These are phyloP conservation scores for Butastur rufipennis DNA, from an alignment of 2,113 vertebrate species.

Conservation along the genomic window DNA sequence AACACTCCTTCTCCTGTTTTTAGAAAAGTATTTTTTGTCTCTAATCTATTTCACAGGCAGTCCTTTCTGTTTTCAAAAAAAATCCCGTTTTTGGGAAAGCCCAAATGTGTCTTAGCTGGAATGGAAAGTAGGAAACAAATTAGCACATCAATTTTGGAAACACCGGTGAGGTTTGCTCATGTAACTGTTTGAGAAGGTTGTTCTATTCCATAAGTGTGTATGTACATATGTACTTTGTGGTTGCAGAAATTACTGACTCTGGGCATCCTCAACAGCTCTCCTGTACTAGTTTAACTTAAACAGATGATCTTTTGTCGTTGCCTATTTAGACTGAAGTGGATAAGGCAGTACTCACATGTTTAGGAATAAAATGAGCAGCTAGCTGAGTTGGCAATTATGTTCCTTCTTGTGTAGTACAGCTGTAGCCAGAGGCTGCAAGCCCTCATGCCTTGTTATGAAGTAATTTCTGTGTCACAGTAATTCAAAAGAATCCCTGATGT, in stretches of 20 bases:
- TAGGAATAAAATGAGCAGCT: neutral
- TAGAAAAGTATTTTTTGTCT: neutral
- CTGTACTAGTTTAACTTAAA: neutral
- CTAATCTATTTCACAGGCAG: neutral
- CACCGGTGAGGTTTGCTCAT: neutral
- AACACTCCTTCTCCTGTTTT: neutral
- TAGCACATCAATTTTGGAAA: neutral
- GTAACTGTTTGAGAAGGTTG: neutral
- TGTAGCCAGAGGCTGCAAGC: neutral
- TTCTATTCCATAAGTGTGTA: neutral
- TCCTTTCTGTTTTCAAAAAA: neutral
- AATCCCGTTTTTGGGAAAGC: neutral
- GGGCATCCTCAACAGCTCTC: accelerated
- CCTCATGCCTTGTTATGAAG: neutral
- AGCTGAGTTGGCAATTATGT: neutral
- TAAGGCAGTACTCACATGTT: neutral
- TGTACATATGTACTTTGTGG: too few species aligned
- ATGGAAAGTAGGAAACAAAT: neutral
- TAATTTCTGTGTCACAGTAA: neutral
- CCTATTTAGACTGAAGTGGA: neutral
- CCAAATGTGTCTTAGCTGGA: neutral
- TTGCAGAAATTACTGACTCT: neutral
- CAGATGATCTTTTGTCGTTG: neutral
- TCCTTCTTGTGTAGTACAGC: neutral
- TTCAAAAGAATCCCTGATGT: neutral